phyloP scores from a whole-genome alignment of 2,888 invertebrate genomes.

The Apamea sordens region DNA sequence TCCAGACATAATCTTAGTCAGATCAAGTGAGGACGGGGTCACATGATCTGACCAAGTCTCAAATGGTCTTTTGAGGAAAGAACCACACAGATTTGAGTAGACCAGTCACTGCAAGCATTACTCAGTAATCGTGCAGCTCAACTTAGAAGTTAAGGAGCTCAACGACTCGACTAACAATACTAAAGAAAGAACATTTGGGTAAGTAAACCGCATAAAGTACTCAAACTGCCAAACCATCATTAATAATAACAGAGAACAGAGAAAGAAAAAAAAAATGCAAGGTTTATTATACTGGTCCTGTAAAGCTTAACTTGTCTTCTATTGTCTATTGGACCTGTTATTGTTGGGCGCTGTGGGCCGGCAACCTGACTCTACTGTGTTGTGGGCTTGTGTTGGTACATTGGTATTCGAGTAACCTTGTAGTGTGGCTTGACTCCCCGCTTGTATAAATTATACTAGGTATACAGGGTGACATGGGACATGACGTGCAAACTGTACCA shows the following conservation, averaged over 20 bases:
- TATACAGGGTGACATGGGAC: no score
- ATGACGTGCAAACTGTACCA: no score
- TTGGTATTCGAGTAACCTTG: constrained; percentile 15
- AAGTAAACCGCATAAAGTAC: not conserved
- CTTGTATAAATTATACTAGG: not conserved
- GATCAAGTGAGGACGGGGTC: not conserved
- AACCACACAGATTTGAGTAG: not conserved
- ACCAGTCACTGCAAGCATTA: not conserved
- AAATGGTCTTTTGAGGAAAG: not conserved
- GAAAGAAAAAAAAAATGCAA: not conserved
- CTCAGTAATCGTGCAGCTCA: not conserved
- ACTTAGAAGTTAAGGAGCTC: not conserved
- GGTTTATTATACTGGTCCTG: not conserved
- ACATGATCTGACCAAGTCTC: not conserved
- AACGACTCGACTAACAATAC: not conserved
- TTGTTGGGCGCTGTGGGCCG: constrained; percentile 14
- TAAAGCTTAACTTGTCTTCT: not conserved
- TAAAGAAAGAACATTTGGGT: not conserved
- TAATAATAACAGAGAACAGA: not conserved
- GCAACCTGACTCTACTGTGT: constrained; percentile 10
- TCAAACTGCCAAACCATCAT: no score
- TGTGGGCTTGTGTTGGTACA: constrained; percentile 9
- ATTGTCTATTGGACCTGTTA: constrained; percentile 33
- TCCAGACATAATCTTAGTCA: not conserved
- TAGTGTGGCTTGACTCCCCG: not conserved